Conservation (phyloP, 2,888 invertebrate species). For the Nomada flava region DNA sequence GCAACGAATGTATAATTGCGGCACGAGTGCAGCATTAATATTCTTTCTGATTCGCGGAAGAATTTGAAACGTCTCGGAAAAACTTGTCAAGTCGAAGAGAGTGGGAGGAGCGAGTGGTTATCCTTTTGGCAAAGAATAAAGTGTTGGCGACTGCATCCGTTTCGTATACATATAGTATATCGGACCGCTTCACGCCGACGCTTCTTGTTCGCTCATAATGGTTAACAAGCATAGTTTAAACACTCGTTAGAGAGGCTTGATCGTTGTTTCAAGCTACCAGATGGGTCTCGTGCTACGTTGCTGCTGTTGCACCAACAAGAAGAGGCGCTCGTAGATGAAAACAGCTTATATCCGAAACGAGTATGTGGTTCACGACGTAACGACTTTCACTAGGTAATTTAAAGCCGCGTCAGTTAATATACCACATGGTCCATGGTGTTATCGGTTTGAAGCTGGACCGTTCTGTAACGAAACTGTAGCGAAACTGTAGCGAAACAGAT, state of each 20-base stretch:
- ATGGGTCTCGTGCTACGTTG: slow-evolving; percentile 42
- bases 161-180: not conserved
- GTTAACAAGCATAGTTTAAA: slow-evolving; percentile 78
- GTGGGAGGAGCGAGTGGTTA: not conserved
- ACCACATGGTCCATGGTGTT: not conserved
- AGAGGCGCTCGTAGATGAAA: slow-evolving; percentile 21
- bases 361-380: slow-evolving; percentile 38
- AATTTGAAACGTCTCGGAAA: no score
- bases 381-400: slow-evolving; percentile 57
- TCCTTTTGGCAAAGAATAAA: not conserved
- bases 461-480: no score
- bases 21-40: no score
- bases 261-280: slow-evolving; percentile 69
- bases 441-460: not conserved
- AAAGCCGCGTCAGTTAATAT: slow-evolving; percentile 36
- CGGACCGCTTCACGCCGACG: slow-evolving; percentile 27
- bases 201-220: slow-evolving; percentile 50
- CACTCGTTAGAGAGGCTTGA: slow-evolving; percentile 75
- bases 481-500: no score
- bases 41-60: no score
- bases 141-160: not conserved
- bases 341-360: slow-evolving; percentile 56
- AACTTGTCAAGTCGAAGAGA: not conserved
- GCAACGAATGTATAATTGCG: no score
- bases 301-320: slow-evolving; percentile 36